Base-by-base conservation (phyloP, 37 sponge, comb jelly and placozoan genomes). In the Spongia lamella region DNA sequence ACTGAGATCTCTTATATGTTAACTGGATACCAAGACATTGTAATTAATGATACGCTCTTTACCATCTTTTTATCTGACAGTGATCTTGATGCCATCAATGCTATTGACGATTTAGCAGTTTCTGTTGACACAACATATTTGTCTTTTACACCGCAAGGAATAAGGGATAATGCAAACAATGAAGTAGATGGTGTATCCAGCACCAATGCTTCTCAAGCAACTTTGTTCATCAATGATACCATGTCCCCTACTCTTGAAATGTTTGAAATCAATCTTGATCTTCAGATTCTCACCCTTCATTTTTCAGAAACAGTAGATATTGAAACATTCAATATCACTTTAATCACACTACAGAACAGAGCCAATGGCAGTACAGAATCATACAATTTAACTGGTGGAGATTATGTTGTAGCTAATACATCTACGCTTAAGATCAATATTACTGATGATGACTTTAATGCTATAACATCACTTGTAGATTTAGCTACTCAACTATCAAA, bases 271-370 rank as follows among this genome's bases (percentile, higher is more conserved):
- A 77, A 80, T 38, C 56, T 90, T 7, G 82, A 85, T 47, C 35
- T 35, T 13, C 63, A 59, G 1, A 52, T 52, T 0, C 70, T 90
- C 0, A 55, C 72, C 16, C 83, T 90, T 33, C 79, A 47, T 22
- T 90, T 90, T 78, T 85, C 90, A 27, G 86, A 90, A 33, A 85
- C 90, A 0, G 27, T 90, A 24, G 47, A 77, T 15, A 67, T 78
- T 24, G 26, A 33, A 2, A 77, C 76, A 43, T 71, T 90, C 22
- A 72, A 68, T 35, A 4, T 58, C 2, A 72, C 90, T 61, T 77
- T 22, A 3, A 22, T 90, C 25, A 82, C 83, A 6, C 77, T 90
- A 0, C 90, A 90, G 53, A 90, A 90, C 59, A 27, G 69, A 9
- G 35, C 38, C 29, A 16, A 7, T 34, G 73, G 73, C 61, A 61